phyloP scores from a whole-genome alignment of 2,888 invertebrate genomes.

The Liodrosophila aerea region DNA sequence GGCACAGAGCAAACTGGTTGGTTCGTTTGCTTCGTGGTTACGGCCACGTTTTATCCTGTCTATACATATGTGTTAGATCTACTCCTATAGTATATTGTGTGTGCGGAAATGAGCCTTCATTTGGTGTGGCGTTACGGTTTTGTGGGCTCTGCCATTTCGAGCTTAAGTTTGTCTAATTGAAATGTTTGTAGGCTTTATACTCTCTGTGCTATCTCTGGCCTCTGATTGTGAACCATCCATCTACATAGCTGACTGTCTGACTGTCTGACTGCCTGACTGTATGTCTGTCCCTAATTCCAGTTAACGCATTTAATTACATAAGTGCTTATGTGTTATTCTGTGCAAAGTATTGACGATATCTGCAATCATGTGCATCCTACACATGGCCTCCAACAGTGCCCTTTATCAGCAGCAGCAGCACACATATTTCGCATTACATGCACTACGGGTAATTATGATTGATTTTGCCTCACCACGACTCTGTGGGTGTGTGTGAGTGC shows the following conservation, averaged over 20 bases:
- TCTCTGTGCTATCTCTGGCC: slow-evolving; percentile 5
- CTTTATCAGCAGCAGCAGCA: slow-evolving; percentile 8
- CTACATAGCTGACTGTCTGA: not conserved
- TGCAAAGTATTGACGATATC: slow-evolving; percentile 46
- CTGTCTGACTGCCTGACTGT: slow-evolving; percentile 11
- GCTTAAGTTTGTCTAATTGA: slow-evolving; percentile 74
- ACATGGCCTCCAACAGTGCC: slow-evolving; percentile 1
- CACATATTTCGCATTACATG: slow-evolving; percentile 17
- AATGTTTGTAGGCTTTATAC: slow-evolving; percentile 58
- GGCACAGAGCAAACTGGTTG: slow-evolving; percentile 13
- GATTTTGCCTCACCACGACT: slow-evolving; percentile 36
- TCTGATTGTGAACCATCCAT: no score
- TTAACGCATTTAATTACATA: slow-evolving; percentile 76
- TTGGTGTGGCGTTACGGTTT: slow-evolving; percentile 60
- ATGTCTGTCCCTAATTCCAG: slow-evolving; percentile 39
- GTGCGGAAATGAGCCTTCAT: slow-evolving; percentile 66
- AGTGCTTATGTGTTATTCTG: slow-evolving; percentile 70
- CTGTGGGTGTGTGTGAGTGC: not conserved
- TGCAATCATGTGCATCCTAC: no score
- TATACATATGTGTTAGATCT: not conserved
- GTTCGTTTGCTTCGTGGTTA: no score
- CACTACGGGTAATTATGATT: slow-evolving; percentile 64
- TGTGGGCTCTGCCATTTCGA: slow-evolving; percentile 39
- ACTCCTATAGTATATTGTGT: slow-evolving; percentile 5
- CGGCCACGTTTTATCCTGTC: no score